A percentile compares a stretch with the other conserved stretches of the same genome.
These are phyloP conservation scores for Eustalomyia histrio DNA, from an alignment of 2,888 invertebrate species.

Conservation along the genomic window DNA sequence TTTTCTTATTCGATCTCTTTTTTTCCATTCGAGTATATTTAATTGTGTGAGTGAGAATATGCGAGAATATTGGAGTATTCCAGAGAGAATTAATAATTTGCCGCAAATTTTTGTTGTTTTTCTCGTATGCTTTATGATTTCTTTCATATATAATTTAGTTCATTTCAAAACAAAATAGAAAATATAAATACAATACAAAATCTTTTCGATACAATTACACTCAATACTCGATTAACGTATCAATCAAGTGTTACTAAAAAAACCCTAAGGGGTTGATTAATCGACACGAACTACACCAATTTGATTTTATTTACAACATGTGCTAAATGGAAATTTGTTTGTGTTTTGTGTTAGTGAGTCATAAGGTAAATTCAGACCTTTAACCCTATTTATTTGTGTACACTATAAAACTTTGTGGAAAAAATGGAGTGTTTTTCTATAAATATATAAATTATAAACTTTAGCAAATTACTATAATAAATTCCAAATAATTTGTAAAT, in stretches of 20 bases:
- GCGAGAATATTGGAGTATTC: conserved; percentile 3
- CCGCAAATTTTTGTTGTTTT: conserved; percentile 60
- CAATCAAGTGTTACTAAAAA: neutral
- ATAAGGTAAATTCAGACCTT: too few relatives aligned
- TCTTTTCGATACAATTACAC: conserved; percentile 49
- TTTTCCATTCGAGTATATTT: conserved; percentile 17
- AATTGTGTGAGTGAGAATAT: neutral
- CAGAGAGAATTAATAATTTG: conserved; percentile 42
- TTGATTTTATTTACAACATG: neutral
- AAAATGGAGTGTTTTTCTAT: too few relatives aligned
- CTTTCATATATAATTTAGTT: conserved; percentile 28
- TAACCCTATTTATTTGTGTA: too few relatives aligned
- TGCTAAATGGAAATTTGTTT: too few relatives aligned
- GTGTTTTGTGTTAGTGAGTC: too few relatives aligned
- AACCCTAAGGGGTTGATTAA: too few relatives aligned
- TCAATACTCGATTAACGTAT: conserved; percentile 21
- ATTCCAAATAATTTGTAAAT: too few relatives aligned
- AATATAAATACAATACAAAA: conserved; percentile 37
- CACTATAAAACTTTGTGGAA: too few relatives aligned
- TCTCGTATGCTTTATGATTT: conserved; percentile 37
- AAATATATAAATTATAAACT: too few relatives aligned
- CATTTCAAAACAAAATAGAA: conserved; percentile 55
- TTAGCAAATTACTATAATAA: too few relatives aligned
- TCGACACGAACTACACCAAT: neutral
- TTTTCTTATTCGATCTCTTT: conserved; percentile 1